phyloP scores from a whole-genome alignment of 1,140 invertebrate genomes.

The Formica exsecta region DNA sequence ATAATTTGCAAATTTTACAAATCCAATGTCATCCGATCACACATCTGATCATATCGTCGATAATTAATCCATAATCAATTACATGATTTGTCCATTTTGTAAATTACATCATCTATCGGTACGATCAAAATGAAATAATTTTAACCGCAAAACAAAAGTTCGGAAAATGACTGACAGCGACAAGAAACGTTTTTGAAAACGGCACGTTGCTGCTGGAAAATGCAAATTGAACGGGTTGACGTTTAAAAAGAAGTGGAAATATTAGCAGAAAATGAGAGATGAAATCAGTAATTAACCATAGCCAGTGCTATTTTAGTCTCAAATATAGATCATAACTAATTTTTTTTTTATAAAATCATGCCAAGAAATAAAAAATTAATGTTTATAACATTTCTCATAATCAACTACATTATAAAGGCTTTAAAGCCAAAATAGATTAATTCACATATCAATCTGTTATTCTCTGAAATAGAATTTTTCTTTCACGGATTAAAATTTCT shows the following conservation, averaged over 20 bases:
- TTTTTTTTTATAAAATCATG: not conserved
- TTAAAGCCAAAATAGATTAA: not conserved
- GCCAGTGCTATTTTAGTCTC: not conserved
- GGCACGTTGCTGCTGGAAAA: not conserved
- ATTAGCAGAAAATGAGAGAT: not conserved
- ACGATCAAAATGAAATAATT: constrained; percentile 12
- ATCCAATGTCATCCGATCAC: not conserved
- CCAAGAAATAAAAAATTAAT: not conserved
- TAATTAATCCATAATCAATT: constrained; percentile 42
- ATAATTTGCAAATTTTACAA: constrained; percentile 23
- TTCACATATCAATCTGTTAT: not conserved
- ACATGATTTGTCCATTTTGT: constrained; percentile 4
- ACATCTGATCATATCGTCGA: not conserved
- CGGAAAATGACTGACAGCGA: constrained; percentile 23
- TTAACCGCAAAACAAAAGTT: not conserved
- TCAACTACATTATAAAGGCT: not conserved
- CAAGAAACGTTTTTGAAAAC: constrained; percentile 22
- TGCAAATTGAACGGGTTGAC: constrained; percentile 5
- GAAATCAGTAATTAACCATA: constrained; percentile 16
- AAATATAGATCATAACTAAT: not conserved
- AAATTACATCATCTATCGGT: not conserved
- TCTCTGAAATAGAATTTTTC: not conserved
- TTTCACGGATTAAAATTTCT: not conserved
- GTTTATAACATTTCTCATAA: not conserved
- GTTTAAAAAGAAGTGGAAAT: constrained; percentile 8